Percentiles rank a stretch among this genome's conserved stretches.
phyloP scores from a whole-genome alignment of 1,140 invertebrate genomes.

The Tenebrio molitor region DNA sequence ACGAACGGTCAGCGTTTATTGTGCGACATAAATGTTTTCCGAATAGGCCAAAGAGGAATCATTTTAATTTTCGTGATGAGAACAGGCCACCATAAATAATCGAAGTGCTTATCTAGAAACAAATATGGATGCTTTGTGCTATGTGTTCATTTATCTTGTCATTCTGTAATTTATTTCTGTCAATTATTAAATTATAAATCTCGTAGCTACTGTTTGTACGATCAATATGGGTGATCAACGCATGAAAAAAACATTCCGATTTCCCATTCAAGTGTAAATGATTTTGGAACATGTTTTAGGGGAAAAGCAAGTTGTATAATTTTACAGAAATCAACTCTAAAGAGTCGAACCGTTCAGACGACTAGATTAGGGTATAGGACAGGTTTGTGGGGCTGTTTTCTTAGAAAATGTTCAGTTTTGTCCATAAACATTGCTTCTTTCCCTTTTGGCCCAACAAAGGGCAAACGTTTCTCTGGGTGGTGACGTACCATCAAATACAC shows the following conservation, averaged over 20 bases:
- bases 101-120: constrained; percentile 18
- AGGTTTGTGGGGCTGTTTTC: constrained; percentile 28
- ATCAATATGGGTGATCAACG: background rate
- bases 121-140: constrained; percentile 31
- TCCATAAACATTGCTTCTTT: constrained; percentile 27
- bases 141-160: constrained; percentile 39
- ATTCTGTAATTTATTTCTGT: constrained; percentile 14
- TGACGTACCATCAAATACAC: constrained; percentile 12
- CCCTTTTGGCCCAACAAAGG: constrained; percentile 19
- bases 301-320: too few species aligned
- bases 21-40: constrained; percentile 12
- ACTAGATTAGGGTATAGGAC: constrained; percentile 32
- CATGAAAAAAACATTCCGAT: constrained; percentile 12
- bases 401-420: constrained; percentile 29
- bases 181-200: constrained; percentile 38
- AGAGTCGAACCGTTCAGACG: constrained; percentile 3
- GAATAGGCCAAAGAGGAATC: background rate
- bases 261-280: too few species aligned
- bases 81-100: background rate
- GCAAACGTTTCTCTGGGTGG: constrained; percentile 3
- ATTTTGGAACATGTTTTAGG: too few species aligned
- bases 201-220: constrained; percentile 1
- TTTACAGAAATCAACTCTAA: too few species aligned
- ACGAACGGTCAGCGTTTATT: constrained; percentile 6
- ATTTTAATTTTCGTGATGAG: constrained; percentile 14